A percentile compares a stretch with the other conserved stretches of the same genome.
phyloP scores from a whole-genome alignment of 1,140 invertebrate genomes.

The Bombus sibiricus region DNA sequence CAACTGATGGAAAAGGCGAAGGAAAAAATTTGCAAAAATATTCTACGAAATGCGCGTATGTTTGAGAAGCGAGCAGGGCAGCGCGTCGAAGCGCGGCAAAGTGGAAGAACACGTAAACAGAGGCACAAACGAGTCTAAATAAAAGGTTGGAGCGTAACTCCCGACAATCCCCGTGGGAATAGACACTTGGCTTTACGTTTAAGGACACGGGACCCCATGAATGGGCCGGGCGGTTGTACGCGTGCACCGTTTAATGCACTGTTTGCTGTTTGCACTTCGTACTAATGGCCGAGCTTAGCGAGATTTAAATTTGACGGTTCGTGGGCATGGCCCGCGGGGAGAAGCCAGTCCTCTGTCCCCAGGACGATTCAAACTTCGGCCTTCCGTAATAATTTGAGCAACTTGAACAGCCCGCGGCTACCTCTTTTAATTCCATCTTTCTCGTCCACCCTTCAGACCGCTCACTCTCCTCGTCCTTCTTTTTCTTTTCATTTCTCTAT shows the following conservation, averaged over 20 bases:
- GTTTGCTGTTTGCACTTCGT: conserved; percentile 81
- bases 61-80: background rate
- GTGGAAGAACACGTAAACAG: conserved; percentile 44
- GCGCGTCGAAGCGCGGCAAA: conserved; percentile 29
- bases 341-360: conserved; percentile 12
- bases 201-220: conserved; percentile 61
- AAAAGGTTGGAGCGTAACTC: conserved; percentile 51
- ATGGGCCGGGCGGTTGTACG: conserved; percentile 15
- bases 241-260: conserved; percentile 77
- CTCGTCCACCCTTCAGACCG: background rate
- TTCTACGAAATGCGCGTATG: background rate
- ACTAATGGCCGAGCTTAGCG: conserved; percentile 81
- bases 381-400: conserved; percentile 71
- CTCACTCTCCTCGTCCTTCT: too few species aligned
- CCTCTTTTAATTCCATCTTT: conserved; percentile 20
- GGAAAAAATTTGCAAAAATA: background rate
- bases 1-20: background rate
- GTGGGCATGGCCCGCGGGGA: conserved; percentile 51
- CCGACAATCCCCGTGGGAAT: conserved; percentile 80
- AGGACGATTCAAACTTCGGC: conserved; percentile 77
- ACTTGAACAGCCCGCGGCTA: conserved; percentile 70
- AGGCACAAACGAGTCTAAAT: conserved; percentile 33
- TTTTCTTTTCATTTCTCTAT: background rate
- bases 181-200: conserved; percentile 79
- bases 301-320: conserved; percentile 81